Evolutionary conservation across 1,140 invertebrate genomes (phyloP).

Genomic region (Leptestheria dahalacensis): DNA sequence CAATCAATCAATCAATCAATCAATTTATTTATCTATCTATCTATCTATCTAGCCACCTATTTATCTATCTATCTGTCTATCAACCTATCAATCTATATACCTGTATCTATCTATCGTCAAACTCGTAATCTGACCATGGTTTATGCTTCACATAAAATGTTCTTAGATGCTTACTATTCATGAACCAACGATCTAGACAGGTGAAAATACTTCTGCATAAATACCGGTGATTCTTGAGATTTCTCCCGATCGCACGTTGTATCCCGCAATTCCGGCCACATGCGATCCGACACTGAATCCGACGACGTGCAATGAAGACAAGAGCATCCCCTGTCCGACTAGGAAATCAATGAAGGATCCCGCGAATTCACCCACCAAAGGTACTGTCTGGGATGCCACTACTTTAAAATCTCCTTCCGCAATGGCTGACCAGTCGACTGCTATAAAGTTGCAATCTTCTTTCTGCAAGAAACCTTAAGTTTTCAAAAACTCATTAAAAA

Average conservation of each 20-base stretch:
- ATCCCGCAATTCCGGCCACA: conserved; percentile 11
- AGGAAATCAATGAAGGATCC: conserved; percentile 20
- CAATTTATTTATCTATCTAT: no score
- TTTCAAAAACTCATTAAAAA: no score
- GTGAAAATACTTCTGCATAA: not conserved
- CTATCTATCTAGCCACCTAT: no score
- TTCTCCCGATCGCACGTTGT: not conserved
- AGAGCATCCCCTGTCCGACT: conserved; percentile 11
- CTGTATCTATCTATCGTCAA: no score
- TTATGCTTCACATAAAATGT: no score
- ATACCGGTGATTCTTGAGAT: conserved; percentile 11
- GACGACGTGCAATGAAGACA: conserved; percentile 19
- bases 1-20: not conserved
- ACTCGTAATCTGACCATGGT: no score
- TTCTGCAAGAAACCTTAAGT: conserved; percentile 31
- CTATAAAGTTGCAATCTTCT: conserved; percentile 37
- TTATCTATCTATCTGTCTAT: no score
- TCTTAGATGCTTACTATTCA: no score
- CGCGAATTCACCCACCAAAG: conserved; percentile 38
- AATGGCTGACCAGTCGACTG: conserved; percentile 35
- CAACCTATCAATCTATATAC: no score
- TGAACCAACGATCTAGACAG: no score
- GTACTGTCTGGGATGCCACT: conserved; percentile 34
- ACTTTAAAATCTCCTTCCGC: conserved; percentile 24
- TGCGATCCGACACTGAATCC: conserved; percentile 21